Conservation (phyloP, 2,113 vertebrate genomes). For the Dipodomys merriami region DNA sequence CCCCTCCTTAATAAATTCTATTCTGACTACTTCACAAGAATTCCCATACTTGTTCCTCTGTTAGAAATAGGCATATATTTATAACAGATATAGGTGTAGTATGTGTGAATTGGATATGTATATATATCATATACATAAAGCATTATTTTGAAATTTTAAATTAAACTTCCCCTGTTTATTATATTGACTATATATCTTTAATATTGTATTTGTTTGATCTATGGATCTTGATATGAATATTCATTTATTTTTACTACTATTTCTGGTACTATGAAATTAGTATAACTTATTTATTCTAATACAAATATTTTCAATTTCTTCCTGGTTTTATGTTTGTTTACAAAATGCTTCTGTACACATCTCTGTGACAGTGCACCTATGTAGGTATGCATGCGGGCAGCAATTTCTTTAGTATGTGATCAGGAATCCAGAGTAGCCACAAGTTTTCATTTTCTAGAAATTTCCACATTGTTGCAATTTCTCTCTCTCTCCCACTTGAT, state of each 20-base stretch:
- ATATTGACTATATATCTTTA: neutral
- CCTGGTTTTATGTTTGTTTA: neutral
- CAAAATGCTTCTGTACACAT: neutral
- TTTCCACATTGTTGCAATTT: neutral
- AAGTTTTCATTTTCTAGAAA: neutral
- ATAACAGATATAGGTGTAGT: too few relatives aligned
- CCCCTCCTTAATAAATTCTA: neutral
- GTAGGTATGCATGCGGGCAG: neutral
- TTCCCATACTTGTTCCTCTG: neutral
- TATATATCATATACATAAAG: neutral
- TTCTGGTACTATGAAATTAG: neutral
- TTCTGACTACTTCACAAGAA: neutral
- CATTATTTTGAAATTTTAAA: neutral
- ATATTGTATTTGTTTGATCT: neutral
- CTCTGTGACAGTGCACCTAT: neutral
- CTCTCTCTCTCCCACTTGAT: too few relatives aligned
- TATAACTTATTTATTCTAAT: neutral
- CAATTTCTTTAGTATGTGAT: conserved; percentile 16
- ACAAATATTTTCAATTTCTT: neutral
- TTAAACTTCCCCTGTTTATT: neutral
- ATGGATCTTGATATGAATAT: neutral
- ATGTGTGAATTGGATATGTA: neutral
- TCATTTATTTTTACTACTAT: neutral
- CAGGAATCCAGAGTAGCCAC: neutral
- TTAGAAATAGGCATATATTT: neutral